phyloP scores from a whole-genome alignment of 1,140 invertebrate genomes.

The Cecropterus lyciades region DNA sequence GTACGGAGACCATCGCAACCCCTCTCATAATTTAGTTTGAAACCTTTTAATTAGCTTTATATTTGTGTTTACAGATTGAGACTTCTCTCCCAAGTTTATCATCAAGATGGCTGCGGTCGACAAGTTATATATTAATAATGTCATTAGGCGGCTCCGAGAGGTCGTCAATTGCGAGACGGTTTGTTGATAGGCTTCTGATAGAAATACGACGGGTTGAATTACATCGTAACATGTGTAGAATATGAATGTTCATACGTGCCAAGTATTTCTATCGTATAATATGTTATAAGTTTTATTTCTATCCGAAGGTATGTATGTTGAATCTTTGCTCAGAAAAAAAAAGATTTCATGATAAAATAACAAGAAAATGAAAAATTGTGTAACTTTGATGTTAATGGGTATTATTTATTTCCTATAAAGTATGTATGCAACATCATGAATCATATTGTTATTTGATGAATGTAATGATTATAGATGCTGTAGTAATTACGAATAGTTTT shows the following conservation, averaged over 20 bases:
- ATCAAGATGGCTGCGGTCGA: constrained; percentile 67
- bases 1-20: constrained; percentile 75
- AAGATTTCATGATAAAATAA: no score
- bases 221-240: constrained; percentile 1
- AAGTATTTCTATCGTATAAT: no score
- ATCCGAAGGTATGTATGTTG: no score
- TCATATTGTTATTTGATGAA: no score
- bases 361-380: no score
- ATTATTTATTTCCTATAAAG: no score
- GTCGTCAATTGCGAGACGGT: not conserved
- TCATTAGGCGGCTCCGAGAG: constrained; percentile 21
- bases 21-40: constrained; percentile 83
- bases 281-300: no score
- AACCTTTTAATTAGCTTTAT: constrained; percentile 85
- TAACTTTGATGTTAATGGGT: no score
- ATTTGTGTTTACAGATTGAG: constrained; percentile 84
- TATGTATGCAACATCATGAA: no score
- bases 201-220: constrained; percentile 1
- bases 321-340: no score
- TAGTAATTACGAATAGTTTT: no score
- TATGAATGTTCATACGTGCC: not conserved
- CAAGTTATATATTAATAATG: constrained; percentile 60
- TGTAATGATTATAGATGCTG: no score
- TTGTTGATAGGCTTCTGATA: constrained; percentile 9
- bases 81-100: constrained; percentile 75